Evolutionary conservation across 2,888 invertebrate species (phyloP).

Genomic region (Tridacna crocea): DNA sequence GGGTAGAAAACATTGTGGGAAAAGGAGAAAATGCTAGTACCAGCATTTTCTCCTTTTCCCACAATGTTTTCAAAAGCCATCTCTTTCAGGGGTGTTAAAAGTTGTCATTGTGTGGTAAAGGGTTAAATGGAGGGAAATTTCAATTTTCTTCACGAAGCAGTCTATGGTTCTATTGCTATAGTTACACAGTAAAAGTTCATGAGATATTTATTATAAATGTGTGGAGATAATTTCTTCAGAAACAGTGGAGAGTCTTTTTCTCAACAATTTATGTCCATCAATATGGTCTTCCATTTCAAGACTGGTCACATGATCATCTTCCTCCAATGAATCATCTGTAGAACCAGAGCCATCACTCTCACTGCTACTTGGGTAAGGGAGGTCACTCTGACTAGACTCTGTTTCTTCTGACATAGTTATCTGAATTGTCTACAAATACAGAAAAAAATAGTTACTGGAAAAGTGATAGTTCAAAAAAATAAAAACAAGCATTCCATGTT

Average conservation of each 20-base stretch:
- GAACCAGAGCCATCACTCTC: conserved; percentile 50
- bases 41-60: background rate
- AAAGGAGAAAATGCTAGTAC: too few relatives aligned
- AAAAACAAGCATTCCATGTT: too few relatives aligned
- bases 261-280: conserved; percentile 36
- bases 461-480: too few relatives aligned
- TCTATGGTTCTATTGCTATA: too few relatives aligned
- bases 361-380: conserved; percentile 28
- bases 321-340: conserved; percentile 42
- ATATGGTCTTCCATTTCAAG: conserved; percentile 24
- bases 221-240: conserved; percentile 46
- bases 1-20: too few relatives aligned
- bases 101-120: background rate
- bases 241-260: conserved; percentile 61
- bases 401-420: conserved; percentile 11
- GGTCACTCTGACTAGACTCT: conserved; percentile 15
- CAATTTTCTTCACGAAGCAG: too few relatives aligned
- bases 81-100: background rate
- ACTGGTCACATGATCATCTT: conserved; percentile 51
- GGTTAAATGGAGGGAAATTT: background rate
- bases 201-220: background rate
- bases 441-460: too few relatives aligned
- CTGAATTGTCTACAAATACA: conserved; percentile 22
- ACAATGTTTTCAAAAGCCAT: background rate
- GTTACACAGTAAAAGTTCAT: too few relatives aligned